Evolutionary conservation across 2,888 invertebrate genomes (phyloP).

Genomic region (Drosophila phalerata): DNA sequence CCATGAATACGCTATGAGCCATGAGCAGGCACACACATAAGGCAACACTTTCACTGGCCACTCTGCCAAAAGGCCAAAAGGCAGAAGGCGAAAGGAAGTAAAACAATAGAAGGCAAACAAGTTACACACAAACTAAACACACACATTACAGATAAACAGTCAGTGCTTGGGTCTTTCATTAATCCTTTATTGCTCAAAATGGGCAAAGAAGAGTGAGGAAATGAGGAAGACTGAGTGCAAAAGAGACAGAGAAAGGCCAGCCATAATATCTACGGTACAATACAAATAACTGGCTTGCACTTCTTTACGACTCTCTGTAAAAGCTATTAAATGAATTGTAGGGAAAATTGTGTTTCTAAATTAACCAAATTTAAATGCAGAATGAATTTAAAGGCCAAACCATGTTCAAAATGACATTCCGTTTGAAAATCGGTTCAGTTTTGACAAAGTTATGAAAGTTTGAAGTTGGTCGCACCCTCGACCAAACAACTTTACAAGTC

Average conservation of each 20-base stretch:
- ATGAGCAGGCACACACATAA: slow-evolving; percentile 5
- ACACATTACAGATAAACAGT: slow-evolving; percentile 31
- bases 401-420: too few species aligned
- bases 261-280: slow-evolving; percentile 22
- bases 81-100: background rate
- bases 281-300: slow-evolving; percentile 5
- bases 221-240: background rate
- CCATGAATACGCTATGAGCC: slow-evolving; percentile 70
- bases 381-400: too few species aligned
- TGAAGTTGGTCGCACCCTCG: too few species aligned
- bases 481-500: too few species aligned
- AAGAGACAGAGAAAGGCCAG: slow-evolving; percentile 1
- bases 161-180: slow-evolving; percentile 44
- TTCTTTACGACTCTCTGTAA: slow-evolving; percentile 7
- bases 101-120: slow-evolving; percentile 48
- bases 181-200: slow-evolving; percentile 38
- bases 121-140: slow-evolving; percentile 19
- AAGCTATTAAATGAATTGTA: background rate
- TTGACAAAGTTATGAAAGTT: too few species aligned
- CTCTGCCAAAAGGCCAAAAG: background rate
- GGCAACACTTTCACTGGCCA: slow-evolving; percentile 70
- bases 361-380: too few species aligned
- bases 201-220: background rate
- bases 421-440: too few species aligned
- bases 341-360: too few species aligned